Evolutionary conservation across 2,888 invertebrate species (phyloP), one percentile per base, ranked within the genome.

Genomic region (Caenorhabditis macrosperma): DNA sequence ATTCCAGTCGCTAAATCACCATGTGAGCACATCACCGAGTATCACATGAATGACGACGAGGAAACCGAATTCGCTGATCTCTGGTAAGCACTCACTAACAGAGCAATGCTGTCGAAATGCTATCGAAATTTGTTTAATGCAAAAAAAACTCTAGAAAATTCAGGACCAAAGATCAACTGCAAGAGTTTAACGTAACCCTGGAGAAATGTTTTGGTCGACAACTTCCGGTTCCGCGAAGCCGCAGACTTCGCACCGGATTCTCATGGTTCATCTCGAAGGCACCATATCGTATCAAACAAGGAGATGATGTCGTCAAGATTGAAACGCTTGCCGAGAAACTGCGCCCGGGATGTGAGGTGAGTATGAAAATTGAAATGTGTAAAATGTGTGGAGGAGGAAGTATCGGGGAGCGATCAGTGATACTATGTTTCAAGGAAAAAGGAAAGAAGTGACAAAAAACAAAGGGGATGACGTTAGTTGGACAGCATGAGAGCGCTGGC

Each of bases 151-250:
- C 33, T 33, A 9, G 26, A 12, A 0, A n/a, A 50, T 74, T 33
- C 28, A 78, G 78, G 78, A 26, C 52, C 2, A 61, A 52, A 7
- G 24, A 44, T 4, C 55, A 72, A 26, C 15, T 57, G 1, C 12
- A 33, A 6, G n/a, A 2, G 12, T 78, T 72, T 57, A 71, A 78
- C 17, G 4, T 12, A 2, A 17, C 38, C 15, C 33, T 78, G 12
- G 48, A 33, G 0, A 15, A 41, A n/a, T 78, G 78, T 35, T 78
- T 78, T 50, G 20, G 35, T 3, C 46, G 72, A 9, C 55, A 38
- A 12, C 63, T 78, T 2, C 78, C 78, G 12, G 57, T 72, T 7
- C 78, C 78, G 48, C 59, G 78, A 22, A 74, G 50, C 2, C 67
- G 74, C 3, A 55, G 77, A 33, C 15, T 33, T 33, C 63, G 63